Evolutionary conservation across 2,113 vertebrate genomes (phyloP).

Genomic region (Gymnogyps californianus): DNA sequence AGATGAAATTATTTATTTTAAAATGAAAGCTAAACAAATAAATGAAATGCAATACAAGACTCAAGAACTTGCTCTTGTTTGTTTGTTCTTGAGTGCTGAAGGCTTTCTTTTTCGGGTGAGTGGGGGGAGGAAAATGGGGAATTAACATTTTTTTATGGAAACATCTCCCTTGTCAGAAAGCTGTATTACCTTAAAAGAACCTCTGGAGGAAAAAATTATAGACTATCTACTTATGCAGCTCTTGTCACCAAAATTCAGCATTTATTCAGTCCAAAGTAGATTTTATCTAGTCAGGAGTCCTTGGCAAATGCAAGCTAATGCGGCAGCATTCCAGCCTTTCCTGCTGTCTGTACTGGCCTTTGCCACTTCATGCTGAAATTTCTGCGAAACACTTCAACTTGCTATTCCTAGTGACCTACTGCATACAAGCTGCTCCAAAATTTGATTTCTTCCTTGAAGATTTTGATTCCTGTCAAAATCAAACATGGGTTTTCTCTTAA

Average conservation of each 20-base stretch:
- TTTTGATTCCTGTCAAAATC: background rate
- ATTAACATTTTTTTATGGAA: background rate
- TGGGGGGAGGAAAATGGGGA: background rate
- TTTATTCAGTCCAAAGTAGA: background rate
- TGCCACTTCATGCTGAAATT: background rate
- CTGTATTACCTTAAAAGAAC: background rate
- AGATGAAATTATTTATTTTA: background rate
- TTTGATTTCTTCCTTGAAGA: background rate
- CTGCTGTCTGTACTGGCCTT: background rate
- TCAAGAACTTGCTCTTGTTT: background rate
- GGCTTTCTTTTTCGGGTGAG: background rate
- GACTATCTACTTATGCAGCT: background rate
- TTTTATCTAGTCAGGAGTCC: background rate
- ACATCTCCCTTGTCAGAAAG: background rate
- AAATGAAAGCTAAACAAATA: slow-evolving; percentile 2
- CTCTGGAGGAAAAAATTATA: background rate
- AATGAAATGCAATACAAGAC: background rate
- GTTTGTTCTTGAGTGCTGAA: background rate
- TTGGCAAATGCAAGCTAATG: background rate
- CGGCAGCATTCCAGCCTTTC: background rate
- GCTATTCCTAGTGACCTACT: background rate
- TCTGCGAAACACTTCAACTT: background rate
- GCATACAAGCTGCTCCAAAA: background rate
- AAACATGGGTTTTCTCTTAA: background rate
- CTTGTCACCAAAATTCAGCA: background rate